Base-by-base conservation (phyloP, 2,888 invertebrate species). In the Augiades crinisus region DNA sequence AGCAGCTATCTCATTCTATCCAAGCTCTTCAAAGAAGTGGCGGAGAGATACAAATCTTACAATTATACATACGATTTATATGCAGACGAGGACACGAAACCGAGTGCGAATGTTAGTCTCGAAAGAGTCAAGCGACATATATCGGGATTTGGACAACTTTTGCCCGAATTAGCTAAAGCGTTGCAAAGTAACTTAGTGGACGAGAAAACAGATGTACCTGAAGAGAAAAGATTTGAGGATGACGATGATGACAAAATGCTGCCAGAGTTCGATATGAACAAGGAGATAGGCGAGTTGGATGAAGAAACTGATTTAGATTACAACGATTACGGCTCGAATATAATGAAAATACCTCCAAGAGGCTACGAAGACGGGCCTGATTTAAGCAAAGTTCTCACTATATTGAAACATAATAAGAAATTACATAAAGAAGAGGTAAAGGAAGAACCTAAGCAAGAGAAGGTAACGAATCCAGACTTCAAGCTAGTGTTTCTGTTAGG, bases 401-500 rank as follows among this genome's bases (percentile, higher is more conserved):
- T 77, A 16, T 55, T 84, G 3, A 80, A 70, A 55, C 66, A 68
- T 0, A 67, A 72, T 17, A 75, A 74, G 24, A 68, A 65, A 27
- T 72, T 80, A 27, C 64, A 64, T 0, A 71, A 72, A 58, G 53
- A 59, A 2, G 59, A 64, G 5, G 52, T 58, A 8, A 8, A 59
- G 0, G 57, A 64, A 1, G n/a, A n/a, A n/a, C n/a, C n/a, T n/a
- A n/a, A n/a, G n/a, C n/a, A n/a, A n/a, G n/a, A n/a, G n/a, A n/a
- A n/a, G n/a, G 57, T 54, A 33, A 67, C 65, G 52, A 72, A 68
- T 2, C 68, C 75, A 0, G 82, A 82, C 27, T 88, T 71, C 47
- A 87, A 81, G 49, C 54, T 89, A 1, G 76, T 88, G 3, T 90
- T 90, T 54, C 63, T 95, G 21, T 69, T 95, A 56, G 95, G 95